Conservation (phyloP, 2,113 vertebrate genomes). For the Pseudonaja textilis region DNA sequence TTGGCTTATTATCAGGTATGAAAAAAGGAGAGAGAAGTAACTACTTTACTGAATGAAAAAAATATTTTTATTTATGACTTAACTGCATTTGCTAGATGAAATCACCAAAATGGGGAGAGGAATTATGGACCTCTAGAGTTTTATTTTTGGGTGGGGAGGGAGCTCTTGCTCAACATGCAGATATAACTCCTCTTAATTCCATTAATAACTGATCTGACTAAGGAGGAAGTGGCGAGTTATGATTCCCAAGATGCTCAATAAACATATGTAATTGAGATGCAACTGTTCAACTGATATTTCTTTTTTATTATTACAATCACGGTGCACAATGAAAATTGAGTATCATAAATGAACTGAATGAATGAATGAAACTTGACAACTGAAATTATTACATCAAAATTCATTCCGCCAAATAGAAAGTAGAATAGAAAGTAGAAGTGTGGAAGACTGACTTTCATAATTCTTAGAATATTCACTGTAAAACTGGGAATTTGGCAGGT, state of each 20-base stretch:
- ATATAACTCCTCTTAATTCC: constrained; percentile 10
- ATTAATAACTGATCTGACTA: constrained; percentile 25
- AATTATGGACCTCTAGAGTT: background rate
- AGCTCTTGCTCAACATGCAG: constrained; percentile 6
- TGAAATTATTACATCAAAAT: constrained; percentile 14
- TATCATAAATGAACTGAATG: background rate
- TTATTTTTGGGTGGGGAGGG: background rate
- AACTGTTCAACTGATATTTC: constrained; percentile 9
- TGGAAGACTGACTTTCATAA: background rate
- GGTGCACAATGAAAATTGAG: constrained; percentile 1
- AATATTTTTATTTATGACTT: constrained; percentile 30
- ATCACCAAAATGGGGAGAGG: constrained; percentile 16
- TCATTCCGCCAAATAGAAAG: background rate
- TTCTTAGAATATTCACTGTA: background rate
- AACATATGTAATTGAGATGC: constrained; percentile 20
- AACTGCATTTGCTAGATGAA: constrained; percentile 17
- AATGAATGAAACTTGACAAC: constrained; percentile 20
- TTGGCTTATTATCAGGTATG: constrained; percentile 16
- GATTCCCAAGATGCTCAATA: constrained; percentile 14
- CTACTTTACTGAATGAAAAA: constrained; percentile 10
- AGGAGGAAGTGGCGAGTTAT: constrained; percentile 4
- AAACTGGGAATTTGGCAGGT: background rate
- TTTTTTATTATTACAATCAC: constrained; percentile 21
- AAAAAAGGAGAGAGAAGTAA: constrained; percentile 34
- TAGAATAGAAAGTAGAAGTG: background rate